These are phyloP conservation scores for Xiphophorus hellerii DNA, from an alignment of 2,113 vertebrate genomes.

Conservation along the genomic window DNA sequence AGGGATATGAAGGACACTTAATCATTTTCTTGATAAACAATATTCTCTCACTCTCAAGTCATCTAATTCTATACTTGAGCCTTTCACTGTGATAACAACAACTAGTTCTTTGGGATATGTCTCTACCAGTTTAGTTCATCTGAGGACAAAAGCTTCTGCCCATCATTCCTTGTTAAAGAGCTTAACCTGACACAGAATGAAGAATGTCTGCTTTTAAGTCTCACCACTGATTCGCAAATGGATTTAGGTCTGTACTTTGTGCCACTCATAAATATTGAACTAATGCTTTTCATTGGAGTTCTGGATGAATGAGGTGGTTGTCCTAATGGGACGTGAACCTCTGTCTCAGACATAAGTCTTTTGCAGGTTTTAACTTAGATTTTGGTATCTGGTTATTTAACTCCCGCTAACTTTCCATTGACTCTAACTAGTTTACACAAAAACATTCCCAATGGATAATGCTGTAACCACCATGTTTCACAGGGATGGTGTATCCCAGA, in stretches of 20 bases:
- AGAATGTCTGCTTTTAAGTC: background rate
- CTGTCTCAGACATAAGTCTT: background rate
- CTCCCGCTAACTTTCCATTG: too few species aligned
- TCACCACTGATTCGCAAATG: background rate
- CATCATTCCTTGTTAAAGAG: too few species aligned
- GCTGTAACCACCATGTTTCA: too few species aligned
- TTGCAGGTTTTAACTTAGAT: background rate
- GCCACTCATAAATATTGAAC: too few species aligned
- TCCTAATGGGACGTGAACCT: background rate
- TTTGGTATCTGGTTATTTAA: background rate
- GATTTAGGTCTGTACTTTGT: background rate
- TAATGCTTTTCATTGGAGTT: background rate
- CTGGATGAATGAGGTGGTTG: background rate
- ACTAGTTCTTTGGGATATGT: background rate
- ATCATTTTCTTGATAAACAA: background rate
- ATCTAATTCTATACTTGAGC: background rate
- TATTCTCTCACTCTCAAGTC: background rate
- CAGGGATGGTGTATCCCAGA: too few species aligned
- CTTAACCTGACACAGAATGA: background rate
- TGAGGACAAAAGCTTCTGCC: background rate
- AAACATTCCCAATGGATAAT: too few species aligned
- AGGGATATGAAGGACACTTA: background rate
- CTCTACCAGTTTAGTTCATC: background rate
- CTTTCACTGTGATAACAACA: background rate
- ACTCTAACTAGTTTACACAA: too few species aligned